Evolutionary conservation across 2,113 vertebrate species (phyloP).

Genomic region (cat (Felis catus)): DNA sequence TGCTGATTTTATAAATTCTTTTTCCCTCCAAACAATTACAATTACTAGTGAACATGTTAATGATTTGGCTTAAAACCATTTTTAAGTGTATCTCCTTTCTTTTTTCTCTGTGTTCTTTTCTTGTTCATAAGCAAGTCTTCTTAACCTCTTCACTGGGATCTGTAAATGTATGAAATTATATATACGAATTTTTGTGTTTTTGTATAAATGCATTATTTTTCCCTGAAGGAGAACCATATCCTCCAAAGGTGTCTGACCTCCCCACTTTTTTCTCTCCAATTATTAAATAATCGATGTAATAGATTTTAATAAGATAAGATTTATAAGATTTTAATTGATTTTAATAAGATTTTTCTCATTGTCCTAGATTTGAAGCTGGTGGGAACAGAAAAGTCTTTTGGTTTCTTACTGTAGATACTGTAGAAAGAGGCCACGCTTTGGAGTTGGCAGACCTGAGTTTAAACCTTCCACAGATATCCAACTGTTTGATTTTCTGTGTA

Average conservation of each 20-base stretch:
- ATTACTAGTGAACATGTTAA: neutral
- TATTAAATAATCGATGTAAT: neutral
- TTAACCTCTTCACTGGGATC: neutral
- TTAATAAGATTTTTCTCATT: neutral
- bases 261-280: neutral
- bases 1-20: slow-evolving; percentile 27
- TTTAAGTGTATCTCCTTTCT: neutral
- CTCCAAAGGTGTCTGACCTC: neutral
- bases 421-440: neutral
- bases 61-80: neutral
- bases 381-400: neutral
- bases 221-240: neutral
- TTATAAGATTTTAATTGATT: no score
- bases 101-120: neutral
- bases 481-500: neutral
- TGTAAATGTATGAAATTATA: neutral
- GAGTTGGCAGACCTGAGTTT: neutral
- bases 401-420: neutral
- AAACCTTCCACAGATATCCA: slow-evolving; percentile 13
- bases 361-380: neutral
- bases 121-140: neutral
- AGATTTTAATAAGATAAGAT: no score
- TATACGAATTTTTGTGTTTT: neutral
- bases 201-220: neutral
- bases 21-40: neutral